Base-by-base conservation (phyloP, 2,797 vertebrate genomes). In the Dallia pectoralis region DNA sequence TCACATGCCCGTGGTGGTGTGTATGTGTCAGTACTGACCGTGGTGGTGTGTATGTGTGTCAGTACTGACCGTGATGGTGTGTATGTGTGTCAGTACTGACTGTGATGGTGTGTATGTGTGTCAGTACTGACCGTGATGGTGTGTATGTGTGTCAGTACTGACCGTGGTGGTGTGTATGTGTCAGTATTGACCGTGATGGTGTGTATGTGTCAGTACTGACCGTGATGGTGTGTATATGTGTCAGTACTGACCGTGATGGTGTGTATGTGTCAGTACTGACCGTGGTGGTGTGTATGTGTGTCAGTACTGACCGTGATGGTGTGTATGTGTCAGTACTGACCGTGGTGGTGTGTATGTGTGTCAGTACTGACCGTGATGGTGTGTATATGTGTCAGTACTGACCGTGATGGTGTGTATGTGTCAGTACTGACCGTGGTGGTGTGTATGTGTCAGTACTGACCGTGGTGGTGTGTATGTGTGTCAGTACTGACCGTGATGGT, bases 111-210 rank as follows among this genome's bases (percentile, higher is more conserved):
- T 97, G 97, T 81, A n/a, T n/a, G n/a, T n/a, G n/a, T n/a, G n/a
- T n/a, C n/a, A n/a, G n/a, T 71, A 36, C 49, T 56, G 69, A 99
- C 97, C 85, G 94, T 97, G 75, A 98, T 94, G 78, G 97, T 96
- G 2, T 97, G 97, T 81, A n/a, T n/a, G n/a, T n/a, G n/a, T n/a
- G n/a, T n/a, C n/a, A n/a, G n/a, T 71, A 36, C 49, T 56, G 69
- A 99, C 97, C 85, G 94, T 97, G 75, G 97, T 94, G 78, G 97
- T 96, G 2, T 97, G 97, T 81, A n/a, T n/a, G n/a, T n/a, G n/a
- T n/a, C n/a, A n/a, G n/a, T n/a, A n/a, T n/a, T n/a, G n/a, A n/a
- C n/a, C n/a, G n/a, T 59, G 5, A 1, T 12, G 25, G 11, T 4
- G 49, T 14, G 1, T 48, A 47, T 53, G 47, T 32, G 29, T 53